phyloP scores from a whole-genome alignment of 1,140 invertebrate genomes.

The Cotesia typhae region DNA sequence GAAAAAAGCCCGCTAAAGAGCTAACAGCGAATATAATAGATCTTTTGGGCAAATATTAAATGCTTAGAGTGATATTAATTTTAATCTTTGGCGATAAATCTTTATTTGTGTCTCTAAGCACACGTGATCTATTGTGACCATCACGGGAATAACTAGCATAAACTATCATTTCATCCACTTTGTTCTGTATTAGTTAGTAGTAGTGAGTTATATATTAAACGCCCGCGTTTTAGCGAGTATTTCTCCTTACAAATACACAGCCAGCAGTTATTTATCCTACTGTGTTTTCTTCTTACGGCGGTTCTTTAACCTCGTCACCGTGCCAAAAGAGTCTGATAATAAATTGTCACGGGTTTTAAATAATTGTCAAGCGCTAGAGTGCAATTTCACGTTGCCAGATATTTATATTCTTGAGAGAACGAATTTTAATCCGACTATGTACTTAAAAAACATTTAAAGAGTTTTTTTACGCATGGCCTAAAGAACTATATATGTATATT shows the following conservation, averaged over 20 bases:
- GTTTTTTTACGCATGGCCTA: neutral
- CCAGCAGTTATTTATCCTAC: slow-evolving; percentile 18
- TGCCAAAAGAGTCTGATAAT: slow-evolving; percentile 22
- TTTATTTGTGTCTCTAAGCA: slow-evolving; percentile 18
- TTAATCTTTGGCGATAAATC: slow-evolving; percentile 29
- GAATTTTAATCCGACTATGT: too few species aligned
- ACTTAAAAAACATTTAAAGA: neutral
- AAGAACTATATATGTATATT: neutral
- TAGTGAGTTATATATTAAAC: neutral
- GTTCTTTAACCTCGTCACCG: neutral
- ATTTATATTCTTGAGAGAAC: too few species aligned
- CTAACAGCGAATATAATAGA: too few species aligned
- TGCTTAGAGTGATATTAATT: slow-evolving; percentile 23
- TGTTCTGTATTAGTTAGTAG: neutral
- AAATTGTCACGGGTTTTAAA: neutral
- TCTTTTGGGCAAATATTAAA: too few species aligned
- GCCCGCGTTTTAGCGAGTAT: neutral
- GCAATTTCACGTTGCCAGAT: too few species aligned
- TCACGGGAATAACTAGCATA: slow-evolving; percentile 20
- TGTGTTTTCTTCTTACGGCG: neutral
- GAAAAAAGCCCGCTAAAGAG: too few species aligned
- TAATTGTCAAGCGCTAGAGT: too few species aligned
- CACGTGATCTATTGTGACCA: slow-evolving; percentile 34
- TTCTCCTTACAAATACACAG: neutral
- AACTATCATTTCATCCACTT: slow-evolving; percentile 21